A percentile compares a stretch with the other conserved stretches of the same genome.
These are phyloP conservation scores for Lanistes nyassanus DNA, from an alignment of 1,140 invertebrate species.

Conservation along the genomic window DNA sequence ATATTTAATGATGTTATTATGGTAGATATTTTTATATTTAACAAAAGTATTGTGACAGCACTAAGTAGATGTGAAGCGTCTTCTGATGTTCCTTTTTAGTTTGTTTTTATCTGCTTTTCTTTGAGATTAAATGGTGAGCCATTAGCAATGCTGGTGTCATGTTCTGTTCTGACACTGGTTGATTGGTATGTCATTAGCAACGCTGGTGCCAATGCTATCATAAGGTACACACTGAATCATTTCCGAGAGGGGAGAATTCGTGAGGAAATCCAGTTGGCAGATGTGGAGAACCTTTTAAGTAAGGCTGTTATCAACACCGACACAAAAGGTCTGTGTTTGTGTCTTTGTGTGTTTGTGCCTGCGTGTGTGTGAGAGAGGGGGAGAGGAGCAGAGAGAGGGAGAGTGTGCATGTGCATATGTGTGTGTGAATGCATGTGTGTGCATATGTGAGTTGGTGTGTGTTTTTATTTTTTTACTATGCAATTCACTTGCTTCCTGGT, in stretches of 20 bases:
- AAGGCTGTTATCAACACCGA: conserved; percentile 39
- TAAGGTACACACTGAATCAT: conserved; percentile 29
- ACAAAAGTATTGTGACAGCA: too few species aligned
- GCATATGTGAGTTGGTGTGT: not conserved
- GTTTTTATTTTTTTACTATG: not conserved
- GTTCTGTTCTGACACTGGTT: not conserved
- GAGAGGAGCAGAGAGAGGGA: not conserved
- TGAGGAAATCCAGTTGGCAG: conserved; percentile 40
- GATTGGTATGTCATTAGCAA: conserved; percentile 37
- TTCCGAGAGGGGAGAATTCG: conserved; percentile 34
- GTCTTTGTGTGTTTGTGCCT: not conserved
- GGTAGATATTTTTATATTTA: too few species aligned
- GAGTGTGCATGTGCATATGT: not conserved
- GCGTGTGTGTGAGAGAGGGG: not conserved
- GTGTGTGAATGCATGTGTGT: not conserved
- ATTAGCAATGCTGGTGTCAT: too few species aligned
- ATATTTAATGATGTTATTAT: too few species aligned
- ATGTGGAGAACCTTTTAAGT: conserved; percentile 43
- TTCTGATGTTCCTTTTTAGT: too few species aligned
- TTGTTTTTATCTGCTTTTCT: too few species aligned
- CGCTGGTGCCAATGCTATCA: conserved; percentile 42
- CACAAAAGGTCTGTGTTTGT: conserved; percentile 15
- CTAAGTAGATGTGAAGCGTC: too few species aligned
- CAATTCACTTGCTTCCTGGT: too few species aligned
- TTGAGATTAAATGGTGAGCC: too few species aligned